phyloP scores from a whole-genome alignment of 2,888 invertebrate genomes.

The Drosophila barbarae region DNA sequence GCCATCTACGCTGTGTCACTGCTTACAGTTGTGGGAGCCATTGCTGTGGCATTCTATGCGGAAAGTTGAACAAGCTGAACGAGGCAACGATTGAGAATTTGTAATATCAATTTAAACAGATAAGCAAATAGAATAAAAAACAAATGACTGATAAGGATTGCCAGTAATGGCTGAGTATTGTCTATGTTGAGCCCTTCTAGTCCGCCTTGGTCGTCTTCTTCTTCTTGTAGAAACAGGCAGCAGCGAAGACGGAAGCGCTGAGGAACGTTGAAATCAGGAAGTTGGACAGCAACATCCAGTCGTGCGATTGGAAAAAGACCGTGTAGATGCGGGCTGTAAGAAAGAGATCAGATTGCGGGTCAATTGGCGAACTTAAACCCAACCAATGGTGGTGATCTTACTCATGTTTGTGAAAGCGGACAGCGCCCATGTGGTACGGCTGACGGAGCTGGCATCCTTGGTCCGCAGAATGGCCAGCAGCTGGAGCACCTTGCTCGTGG shows the following conservation, averaged over 20 bases:
- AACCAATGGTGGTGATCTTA: constrained; percentile 81
- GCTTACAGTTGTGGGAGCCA: constrained; percentile 56
- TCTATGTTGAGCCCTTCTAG: constrained; percentile 34
- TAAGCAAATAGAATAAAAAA: constrained; percentile 31
- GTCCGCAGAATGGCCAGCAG: constrained; percentile 86
- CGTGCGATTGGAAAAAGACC: constrained; percentile 88
- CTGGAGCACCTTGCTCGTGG: constrained; percentile 90
- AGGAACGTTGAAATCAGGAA: constrained; percentile 86
- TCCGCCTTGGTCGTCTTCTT: constrained; percentile 74
- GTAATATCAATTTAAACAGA: constrained; percentile 25
- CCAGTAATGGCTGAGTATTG: constrained; percentile 13
- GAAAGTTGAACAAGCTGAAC: constrained; percentile 54
- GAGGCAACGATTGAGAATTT: constrained; percentile 28
- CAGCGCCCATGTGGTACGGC: constrained; percentile 89
- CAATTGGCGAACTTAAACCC: neutral
- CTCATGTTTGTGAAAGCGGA: constrained; percentile 90
- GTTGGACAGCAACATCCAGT: constrained; percentile 86
- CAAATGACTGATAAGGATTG: constrained; percentile 35
- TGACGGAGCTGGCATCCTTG: constrained; percentile 88
- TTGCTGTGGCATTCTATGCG: constrained; percentile 70
- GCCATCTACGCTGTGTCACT: constrained; percentile 53
- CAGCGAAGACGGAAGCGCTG: constrained; percentile 85
- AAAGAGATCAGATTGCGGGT: neutral
- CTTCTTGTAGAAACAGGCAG: constrained; percentile 86
- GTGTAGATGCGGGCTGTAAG: constrained; percentile 89